Base-by-base conservation (phyloP, 2,797 vertebrate genomes). In the Tokudaia muenninki region DNA sequence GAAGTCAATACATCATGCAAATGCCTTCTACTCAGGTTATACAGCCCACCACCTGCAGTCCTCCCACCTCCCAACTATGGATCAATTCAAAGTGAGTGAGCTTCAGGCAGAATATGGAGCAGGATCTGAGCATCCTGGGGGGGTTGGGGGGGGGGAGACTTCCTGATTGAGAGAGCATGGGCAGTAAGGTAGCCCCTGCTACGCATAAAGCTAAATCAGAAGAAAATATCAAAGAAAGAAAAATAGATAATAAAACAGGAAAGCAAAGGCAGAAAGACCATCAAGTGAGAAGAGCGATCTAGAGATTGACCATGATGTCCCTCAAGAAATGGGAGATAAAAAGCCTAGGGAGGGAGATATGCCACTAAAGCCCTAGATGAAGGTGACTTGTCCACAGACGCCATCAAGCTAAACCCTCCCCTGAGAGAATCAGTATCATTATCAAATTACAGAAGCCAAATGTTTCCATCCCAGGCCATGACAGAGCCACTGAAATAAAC, bases 401-500 rank as follows among this genome's bases (percentile, higher is more conserved):
- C 99, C 96, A 99, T 99, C 98, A 99, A 99, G 98, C 98, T 99
- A 96, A 99, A 99, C 98, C 99, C 99, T 44, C 98, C 98, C 83
- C 95, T 99, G 99, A 99, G 98, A 99, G 99, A 98, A 99, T 99
- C 95, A 99, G 99, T 95, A 99, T 99, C 93, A 99, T 98, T 97
- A 98, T 99, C 98, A 99, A 99, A 97, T 99, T 99, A 98, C 99
- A 99, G 98, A 99, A 99, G 98, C 99, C 99, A 97, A 99, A 99
- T 78, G 99, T 99, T 93, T 99, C 99, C 93, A 99, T 99, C 94
- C 99, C 99, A 98, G 99, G 99, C 97, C 99, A 99, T 97, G 98
- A 99, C 98, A 98, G 99, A 99, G 99, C 99, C 91, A 99, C 99
- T 98, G 98, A 98, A 98, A 99, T 99, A 98, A 99, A 99, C 98